phyloP scores from a whole-genome alignment of 1,140 invertebrate species.

The Nomia melanderi region DNA sequence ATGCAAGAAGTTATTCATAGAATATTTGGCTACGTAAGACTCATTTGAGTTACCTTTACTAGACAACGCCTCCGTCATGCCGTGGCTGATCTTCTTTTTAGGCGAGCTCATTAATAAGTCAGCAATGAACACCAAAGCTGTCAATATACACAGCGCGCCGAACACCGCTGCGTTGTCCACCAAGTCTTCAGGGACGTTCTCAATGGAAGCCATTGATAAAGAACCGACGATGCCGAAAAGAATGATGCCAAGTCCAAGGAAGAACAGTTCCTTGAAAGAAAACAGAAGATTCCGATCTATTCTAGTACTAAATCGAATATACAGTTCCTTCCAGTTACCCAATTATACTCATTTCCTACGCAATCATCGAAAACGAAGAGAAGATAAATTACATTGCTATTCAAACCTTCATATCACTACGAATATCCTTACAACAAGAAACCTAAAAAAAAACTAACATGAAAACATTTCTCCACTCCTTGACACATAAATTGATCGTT shows the following conservation, averaged over 20 bases:
- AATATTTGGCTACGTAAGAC: no score
- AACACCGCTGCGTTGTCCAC: constrained; percentile 87
- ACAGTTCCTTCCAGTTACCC: not conserved
- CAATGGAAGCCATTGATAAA: constrained; percentile 85
- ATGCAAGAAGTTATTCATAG: no score
- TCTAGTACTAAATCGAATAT: not conserved
- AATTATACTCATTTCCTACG: not conserved
- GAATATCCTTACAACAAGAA: no score
- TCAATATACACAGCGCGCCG: constrained; percentile 85
- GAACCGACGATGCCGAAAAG: constrained; percentile 86
- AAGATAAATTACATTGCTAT: no score
- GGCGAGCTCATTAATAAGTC: constrained; percentile 80
- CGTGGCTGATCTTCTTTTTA: constrained; percentile 67
- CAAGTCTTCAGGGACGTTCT: constrained; percentile 85
- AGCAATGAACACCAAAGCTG: constrained; percentile 85
- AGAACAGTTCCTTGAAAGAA: constrained; percentile 82
- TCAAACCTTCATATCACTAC: no score
- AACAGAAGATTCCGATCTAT: not conserved
- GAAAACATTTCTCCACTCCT: no score
- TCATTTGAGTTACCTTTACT: constrained; percentile 69
- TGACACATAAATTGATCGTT: no score
- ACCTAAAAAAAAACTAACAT: no score
- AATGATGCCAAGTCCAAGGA: constrained; percentile 85
- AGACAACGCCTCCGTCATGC: constrained; percentile 62
- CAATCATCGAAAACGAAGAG: no score